A percentile compares a stretch with the other conserved stretches of the same genome.
These are phyloP conservation scores for Synanthedon tipuliformis DNA, from an alignment of 2,888 invertebrate genomes.

Conservation along the genomic window DNA sequence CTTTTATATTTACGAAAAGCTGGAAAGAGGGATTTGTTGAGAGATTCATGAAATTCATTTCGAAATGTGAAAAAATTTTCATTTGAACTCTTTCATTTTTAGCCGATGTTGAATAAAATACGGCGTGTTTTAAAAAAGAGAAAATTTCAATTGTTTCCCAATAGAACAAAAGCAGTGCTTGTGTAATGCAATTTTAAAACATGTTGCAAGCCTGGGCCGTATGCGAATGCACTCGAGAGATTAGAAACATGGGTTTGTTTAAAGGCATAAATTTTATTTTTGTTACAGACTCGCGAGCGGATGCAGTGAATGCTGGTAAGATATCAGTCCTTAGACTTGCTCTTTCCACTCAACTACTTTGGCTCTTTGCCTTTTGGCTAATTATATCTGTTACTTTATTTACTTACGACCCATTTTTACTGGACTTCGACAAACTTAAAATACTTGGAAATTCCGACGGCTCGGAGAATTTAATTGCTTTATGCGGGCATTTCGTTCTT, in stretches of 20 bases:
- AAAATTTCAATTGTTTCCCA: background rate
- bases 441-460: too few species aligned
- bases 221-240: background rate
- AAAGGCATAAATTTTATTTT: background rate
- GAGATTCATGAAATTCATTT: background rate
- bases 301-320: conserved; percentile 26
- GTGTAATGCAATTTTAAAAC: background rate
- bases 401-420: background rate
- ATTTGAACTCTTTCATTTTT: too few species aligned
- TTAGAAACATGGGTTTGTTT: background rate
- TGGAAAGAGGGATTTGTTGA: background rate
- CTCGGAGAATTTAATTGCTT: too few species aligned
- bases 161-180: background rate
- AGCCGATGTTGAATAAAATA: too few species aligned
- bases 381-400: conserved; percentile 17
- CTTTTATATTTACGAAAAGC: background rate
- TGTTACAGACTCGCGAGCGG: conserved; percentile 10
- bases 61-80: too few species aligned
- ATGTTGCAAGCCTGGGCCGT: background rate
- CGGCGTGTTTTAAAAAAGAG: background rate
- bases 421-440: too few species aligned
- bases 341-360: conserved; percentile 22
- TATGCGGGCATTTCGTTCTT: too few species aligned
- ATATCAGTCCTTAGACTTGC: conserved; percentile 17
- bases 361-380: conserved; percentile 32